Evolutionary conservation across 2,113 vertebrate species (phyloP), one percentile per base, ranked within the genome.

Genomic region (Pelodiscus sinensis): DNA sequence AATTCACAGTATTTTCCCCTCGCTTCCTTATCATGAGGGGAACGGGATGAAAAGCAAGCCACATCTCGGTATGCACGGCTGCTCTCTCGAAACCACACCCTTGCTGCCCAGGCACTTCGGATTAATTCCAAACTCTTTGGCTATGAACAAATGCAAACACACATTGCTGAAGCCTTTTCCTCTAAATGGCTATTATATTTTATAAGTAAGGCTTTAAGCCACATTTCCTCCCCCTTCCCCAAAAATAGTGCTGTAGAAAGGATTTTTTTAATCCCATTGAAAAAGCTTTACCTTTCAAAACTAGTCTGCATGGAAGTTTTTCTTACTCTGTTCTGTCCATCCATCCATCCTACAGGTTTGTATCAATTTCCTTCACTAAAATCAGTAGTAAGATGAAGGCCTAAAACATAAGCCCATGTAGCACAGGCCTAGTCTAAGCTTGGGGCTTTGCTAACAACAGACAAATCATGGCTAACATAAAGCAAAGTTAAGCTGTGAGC

Each of bases 211-310:
- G 22, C 24, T 57, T 57, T 44, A 44, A 44, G 44, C 44, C 44
- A 44, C 44, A 44, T 44, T 44, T 44, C 44, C 6, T 44, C 44
- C 44, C 44, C 7, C 44, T 44, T 44, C 44, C 44, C 44, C 44
- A 44, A 44, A 44, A 44, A 44, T 44, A 73, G 8, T 27, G 3
- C 65, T 73, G 55, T 84, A 88, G 80, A 93, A 90, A 89, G 75
- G 77, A 71, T 50, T n/a, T 92, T 93, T 80, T n/a, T 90, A 91
- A 94, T 90, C 84, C 83, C 50, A 82, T 91, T 90, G 51, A 85
- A 93, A 93, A 92, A 35, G 68, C 12, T 87, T 94, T 82, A 65
- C 65, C 24, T 94, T 92, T 87, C 86, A 82, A 88, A 90, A 51
- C 11, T 88, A 19, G 11, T 81, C 90, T 57, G 56, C 62, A 38